Evolutionary conservation across 2,888 invertebrate genomes (phyloP), one percentile per base, ranked within the genome.

Genomic region (Sesia bembeciformis): DNA sequence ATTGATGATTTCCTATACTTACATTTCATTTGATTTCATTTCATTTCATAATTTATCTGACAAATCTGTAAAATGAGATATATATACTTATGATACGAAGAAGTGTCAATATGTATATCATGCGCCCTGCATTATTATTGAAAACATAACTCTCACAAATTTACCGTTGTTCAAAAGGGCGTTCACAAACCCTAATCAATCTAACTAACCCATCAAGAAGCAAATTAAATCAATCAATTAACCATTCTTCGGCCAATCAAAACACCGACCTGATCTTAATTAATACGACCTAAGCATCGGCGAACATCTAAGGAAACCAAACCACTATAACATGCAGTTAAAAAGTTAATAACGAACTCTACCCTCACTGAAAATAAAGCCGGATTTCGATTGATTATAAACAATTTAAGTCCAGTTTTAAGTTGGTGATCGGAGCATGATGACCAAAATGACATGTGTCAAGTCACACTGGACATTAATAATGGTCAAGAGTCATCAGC

Each of bases 401-500:
- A 42, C 3, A 39, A 7, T 53, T 43, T 6, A 42, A 7, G 2
- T 42, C 7, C 7, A 42, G 7, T 6, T 5, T 42, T 40, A 4
- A 50, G 4, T 38, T 38, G n/a, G 50, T 50, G 5, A 50, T 4
- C 7, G 38, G 23, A 38, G 23, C 38, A 50, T 50, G 68, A 49
- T 70, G 78, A 79, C 78, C 78, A 67, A 70, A 71, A 66, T 78
- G 84, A 86, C 83, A 84, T 73, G 62, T 80, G 86, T 85, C 84
- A 78, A 65, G 65, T 66, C 64, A 66, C 66, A 69, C 64, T 68
- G 71, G 68, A 72, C 72, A 76, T 81, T 81, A 81, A 82, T 84
- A 77, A 78, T 70, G 69, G 72, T 68, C 67, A 68, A 64, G 67
- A 63, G 64, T 57, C 60, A 68, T 71, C 67, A 52, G 43, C 8